phyloP scores from a whole-genome alignment of 2,888 invertebrate species.

The Pogonocherus hispidulus region DNA sequence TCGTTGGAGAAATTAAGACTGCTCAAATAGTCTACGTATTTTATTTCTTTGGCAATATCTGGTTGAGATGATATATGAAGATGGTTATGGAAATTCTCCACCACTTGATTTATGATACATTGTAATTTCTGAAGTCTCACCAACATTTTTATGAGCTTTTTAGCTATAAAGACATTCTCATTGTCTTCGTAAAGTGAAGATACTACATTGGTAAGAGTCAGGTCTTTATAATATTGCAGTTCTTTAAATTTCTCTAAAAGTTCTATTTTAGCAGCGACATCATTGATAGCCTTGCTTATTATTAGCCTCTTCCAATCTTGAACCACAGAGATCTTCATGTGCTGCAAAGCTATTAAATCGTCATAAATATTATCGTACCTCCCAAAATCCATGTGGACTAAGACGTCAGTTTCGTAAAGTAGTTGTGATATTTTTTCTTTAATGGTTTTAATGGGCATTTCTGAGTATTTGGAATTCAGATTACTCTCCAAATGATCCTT shows the following conservation, averaged over 20 bases:
- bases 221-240: slow-evolving; percentile 58
- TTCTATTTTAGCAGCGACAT: slow-evolving; percentile 57
- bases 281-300: slow-evolving; percentile 55
- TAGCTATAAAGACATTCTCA: slow-evolving; percentile 57
- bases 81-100: slow-evolving; percentile 60
- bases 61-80: slow-evolving; percentile 69
- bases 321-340: slow-evolving; percentile 57
- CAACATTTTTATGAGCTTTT: slow-evolving; percentile 59
- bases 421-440: slow-evolving; percentile 60
- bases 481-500: slow-evolving; percentile 48
- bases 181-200: slow-evolving; percentile 48
- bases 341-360: slow-evolving; percentile 59
- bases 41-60: slow-evolving; percentile 71
- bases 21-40: slow-evolving; percentile 66
- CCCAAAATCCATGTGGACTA: slow-evolving; percentile 59
- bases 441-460: slow-evolving; percentile 57
- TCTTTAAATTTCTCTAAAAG: slow-evolving; percentile 60
- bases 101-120: slow-evolving; percentile 59
- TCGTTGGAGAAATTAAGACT: slow-evolving; percentile 73
- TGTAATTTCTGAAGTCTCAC: slow-evolving; percentile 63
- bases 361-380: slow-evolving; percentile 59
- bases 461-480: slow-evolving; percentile 36
- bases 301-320: slow-evolving; percentile 62
- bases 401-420: slow-evolving; percentile 58
- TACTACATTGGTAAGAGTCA: slow-evolving; percentile 51